Conservation (phyloP, 2,888 invertebrate species). For the Muscina levida region DNA sequence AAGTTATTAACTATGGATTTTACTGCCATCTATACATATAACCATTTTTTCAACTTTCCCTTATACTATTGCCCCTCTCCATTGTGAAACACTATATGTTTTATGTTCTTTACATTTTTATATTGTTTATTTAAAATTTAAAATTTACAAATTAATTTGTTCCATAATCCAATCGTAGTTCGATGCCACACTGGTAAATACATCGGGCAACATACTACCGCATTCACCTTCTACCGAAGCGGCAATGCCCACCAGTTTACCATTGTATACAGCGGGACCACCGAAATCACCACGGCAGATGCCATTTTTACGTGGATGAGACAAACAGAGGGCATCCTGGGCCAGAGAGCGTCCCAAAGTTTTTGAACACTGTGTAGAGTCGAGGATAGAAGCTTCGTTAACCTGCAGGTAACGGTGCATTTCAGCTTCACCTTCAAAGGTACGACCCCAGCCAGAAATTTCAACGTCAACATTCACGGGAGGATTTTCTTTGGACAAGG, state of each 20-base stretch:
- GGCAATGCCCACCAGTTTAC: conserved; percentile 72
- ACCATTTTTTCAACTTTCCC: too few relatives aligned
- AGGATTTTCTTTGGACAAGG: conserved; percentile 66
- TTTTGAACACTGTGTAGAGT: conserved; percentile 58
- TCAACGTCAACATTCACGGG: conserved; percentile 67
- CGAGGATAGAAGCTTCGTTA: conserved; percentile 66
- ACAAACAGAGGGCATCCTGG: conserved; percentile 73
- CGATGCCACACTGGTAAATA: conserved; percentile 71
- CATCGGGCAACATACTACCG: conserved; percentile 72
- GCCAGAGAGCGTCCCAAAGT: conserved; percentile 52
- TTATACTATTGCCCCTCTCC: too few relatives aligned
- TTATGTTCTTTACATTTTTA: too few relatives aligned
- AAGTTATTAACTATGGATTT: too few relatives aligned
- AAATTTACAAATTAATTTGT: conserved; percentile 57
- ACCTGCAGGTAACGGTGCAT: conserved; percentile 66
- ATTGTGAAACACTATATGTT: too few relatives aligned
- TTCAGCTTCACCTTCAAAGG: conserved; percentile 57
- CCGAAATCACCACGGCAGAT: conserved; percentile 76
- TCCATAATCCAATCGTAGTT: conserved; percentile 71
- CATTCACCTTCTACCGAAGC: conserved; percentile 73
- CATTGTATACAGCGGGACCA: conserved; percentile 74
- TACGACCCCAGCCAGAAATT: conserved; percentile 76
- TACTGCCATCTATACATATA: too few relatives aligned
- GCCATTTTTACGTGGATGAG: conserved; percentile 72
- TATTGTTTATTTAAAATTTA: conserved; percentile 19